phyloP scores from a whole-genome alignment of 2,797 vertebrate species.

The Lerista edwardsae region DNA sequence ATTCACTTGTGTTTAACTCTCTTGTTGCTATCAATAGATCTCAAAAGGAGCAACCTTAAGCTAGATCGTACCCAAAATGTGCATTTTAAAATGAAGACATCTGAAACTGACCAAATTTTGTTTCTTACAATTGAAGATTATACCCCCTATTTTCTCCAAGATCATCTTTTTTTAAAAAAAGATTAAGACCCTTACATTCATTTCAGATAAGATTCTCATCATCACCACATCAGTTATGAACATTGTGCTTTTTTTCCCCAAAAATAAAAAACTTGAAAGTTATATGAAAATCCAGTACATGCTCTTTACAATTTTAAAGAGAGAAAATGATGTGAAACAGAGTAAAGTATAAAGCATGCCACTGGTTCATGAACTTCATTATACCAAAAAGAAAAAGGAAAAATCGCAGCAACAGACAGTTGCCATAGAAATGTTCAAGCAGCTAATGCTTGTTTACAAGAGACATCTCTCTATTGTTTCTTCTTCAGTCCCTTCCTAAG shows the following conservation, averaged over 20 bases:
- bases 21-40: neutral
- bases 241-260: slow-evolving; percentile 77
- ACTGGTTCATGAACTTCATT: slow-evolving; percentile 91
- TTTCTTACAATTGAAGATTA: slow-evolving; percentile 48
- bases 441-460: slow-evolving; percentile 90
- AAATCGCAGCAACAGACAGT: slow-evolving; percentile 88
- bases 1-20: neutral
- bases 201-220: slow-evolving; percentile 73
- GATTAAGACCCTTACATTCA: slow-evolving; percentile 78
- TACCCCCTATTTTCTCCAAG: slow-evolving; percentile 79
- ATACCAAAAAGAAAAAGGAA: slow-evolving; percentile 81
- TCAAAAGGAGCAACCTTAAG: neutral
- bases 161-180: slow-evolving; percentile 64
- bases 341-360: slow-evolving; percentile 82
- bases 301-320: slow-evolving; percentile 79
- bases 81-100: slow-evolving; percentile 34
- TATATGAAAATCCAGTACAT: slow-evolving; percentile 77
- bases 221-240: slow-evolving; percentile 72
- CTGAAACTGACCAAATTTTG: slow-evolving; percentile 42
- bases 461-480: slow-evolving; percentile 85
- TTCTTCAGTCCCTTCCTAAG: slow-evolving; percentile 77
- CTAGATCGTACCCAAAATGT: slow-evolving; percentile 6
- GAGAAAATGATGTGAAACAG: slow-evolving; percentile 79
- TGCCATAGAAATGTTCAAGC: slow-evolving; percentile 91
- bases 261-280: slow-evolving; percentile 75